A percentile compares a stretch with the other conserved stretches of the same genome.
These are phyloP conservation scores for Hyles lineata DNA, from an alignment of 2,888 invertebrate species.

Conservation along the genomic window DNA sequence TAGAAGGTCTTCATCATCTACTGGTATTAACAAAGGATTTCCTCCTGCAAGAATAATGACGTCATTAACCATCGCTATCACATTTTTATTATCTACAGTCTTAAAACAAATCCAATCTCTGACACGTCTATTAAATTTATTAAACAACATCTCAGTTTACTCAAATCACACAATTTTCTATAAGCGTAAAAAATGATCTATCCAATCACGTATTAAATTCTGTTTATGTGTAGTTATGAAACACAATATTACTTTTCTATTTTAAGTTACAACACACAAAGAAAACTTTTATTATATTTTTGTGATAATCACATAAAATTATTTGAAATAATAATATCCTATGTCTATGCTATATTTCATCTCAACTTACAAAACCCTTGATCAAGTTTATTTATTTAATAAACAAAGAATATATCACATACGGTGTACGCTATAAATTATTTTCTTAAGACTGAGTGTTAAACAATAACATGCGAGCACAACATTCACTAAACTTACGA, in stretches of 20 bases:
- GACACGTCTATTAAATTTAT: background rate
- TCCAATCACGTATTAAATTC: background rate
- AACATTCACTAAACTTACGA: conserved; percentile 62
- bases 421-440: background rate
- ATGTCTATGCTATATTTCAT: no score
- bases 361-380: no score
- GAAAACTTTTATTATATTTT: no score
- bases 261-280: no score
- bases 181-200: background rate
- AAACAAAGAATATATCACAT: background rate
- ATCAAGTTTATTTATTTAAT: no score
- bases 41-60: conserved; percentile 64
- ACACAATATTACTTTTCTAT: no score
- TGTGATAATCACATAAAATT: no score
- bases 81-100: background rate
- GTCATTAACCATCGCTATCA: background rate
- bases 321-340: no score
- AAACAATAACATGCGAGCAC: conserved; percentile 34
- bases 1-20: conserved; percentile 87
- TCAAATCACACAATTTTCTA: background rate
- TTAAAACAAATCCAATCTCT: background rate
- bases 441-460: background rate
- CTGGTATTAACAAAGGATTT: conserved; percentile 76
- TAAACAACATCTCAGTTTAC: background rate
- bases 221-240: background rate